Evolutionary conservation across 1,140 invertebrate species (phyloP), one percentile per base, ranked within the genome.

Genomic region (Pantala flavescens): DNA sequence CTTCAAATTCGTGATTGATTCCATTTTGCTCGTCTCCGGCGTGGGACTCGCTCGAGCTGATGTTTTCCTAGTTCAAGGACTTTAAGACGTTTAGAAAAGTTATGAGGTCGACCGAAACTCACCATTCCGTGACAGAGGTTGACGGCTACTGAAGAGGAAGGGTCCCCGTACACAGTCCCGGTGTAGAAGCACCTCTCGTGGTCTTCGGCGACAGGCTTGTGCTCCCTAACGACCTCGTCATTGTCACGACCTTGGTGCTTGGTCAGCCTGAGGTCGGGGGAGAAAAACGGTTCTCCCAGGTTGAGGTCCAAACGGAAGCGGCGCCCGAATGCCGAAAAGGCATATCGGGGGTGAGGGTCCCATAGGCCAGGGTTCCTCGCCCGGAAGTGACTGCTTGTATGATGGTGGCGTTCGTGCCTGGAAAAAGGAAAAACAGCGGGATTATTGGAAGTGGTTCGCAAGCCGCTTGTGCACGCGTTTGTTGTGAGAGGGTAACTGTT

Each of bases 91-190:
- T 36, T 2, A 5, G 2, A 9, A 36, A 9, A 36, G 28, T 36
- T 36, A 36, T 9, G 28, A 36, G 28, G 28, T 36, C 28, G 9
- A 36, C 3, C 9, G 28, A 5, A 73, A 88, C 87, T 89, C 79
- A 91, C 91, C 90, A 92, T 91, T 81, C 91, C 91, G 78, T 91
- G 86, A 81, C 91, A 93, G 70, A 92, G 84, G 76, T 86, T 90
- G 77, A 93, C 88, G 24, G 88, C 86, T 23, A 92, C 90, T 28
- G 82, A 81, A 12, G 89, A 91, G 75, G 83, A 80, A 23, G 83
- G 81, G 81, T 91, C 90, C n/a, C 87, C 89, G 72, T 86, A 81
- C 14, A 93, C 86, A 74, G 82, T 82, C 72, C 91, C 91, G 24
- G 84, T 88, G 80, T 92, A 93, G 80, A 88, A 90, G 80, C 91